Evolutionary conservation across 2,797 vertebrate genomes (phyloP).

Genomic region (Myotis daubentonii): DNA sequence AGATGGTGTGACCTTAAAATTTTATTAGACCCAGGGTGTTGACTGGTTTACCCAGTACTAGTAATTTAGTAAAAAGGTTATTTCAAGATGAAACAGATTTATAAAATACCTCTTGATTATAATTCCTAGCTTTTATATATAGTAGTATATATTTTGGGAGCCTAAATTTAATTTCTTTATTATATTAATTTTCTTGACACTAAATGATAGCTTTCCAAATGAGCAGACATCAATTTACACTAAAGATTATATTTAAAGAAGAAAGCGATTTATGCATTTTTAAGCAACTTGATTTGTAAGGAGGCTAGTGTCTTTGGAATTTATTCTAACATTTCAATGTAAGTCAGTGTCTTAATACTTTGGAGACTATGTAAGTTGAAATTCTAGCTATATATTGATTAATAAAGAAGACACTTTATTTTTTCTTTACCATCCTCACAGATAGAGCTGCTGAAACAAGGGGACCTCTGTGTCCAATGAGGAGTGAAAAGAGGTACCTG

Average conservation of each 20-base stretch:
- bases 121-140: background rate
- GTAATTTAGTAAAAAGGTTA: constrained; percentile 23
- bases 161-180: constrained; percentile 22
- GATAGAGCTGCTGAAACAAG: constrained; percentile 75
- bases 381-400: constrained; percentile 24
- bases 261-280: constrained; percentile 8
- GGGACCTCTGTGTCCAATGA: constrained; percentile 68
- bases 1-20: background rate
- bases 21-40: background rate
- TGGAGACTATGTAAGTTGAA: background rate
- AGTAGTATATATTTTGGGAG: constrained; percentile 35
- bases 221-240: background rate
- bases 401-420: constrained; percentile 37
- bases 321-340: background rate
- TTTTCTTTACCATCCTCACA: constrained; percentile 74
- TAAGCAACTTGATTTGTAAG: constrained; percentile 8
- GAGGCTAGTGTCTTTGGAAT: constrained; percentile 22
- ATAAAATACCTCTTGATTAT: constrained; percentile 38
- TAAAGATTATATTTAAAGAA: constrained; percentile 40
- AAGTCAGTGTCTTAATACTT: constrained; percentile 39
- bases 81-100: constrained; percentile 24
- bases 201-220: constrained; percentile 25
- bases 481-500: constrained; percentile 79
- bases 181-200: background rate
- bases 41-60: background rate